Evolutionary conservation across 2,888 invertebrate genomes (phyloP).

Genomic region (Ethmia dodecea): DNA sequence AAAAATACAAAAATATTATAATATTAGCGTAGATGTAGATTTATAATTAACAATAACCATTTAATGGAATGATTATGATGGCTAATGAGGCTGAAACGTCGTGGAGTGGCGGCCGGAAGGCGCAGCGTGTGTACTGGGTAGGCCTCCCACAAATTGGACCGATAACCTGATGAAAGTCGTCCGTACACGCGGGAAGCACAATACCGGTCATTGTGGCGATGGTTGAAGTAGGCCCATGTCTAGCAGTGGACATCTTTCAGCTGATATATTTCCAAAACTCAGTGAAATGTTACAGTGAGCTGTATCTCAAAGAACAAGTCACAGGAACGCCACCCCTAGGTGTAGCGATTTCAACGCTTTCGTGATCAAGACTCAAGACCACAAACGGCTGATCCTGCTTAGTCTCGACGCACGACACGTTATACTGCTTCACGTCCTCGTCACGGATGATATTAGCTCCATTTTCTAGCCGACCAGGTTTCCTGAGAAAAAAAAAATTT

Average conservation of each 20-base stretch:
- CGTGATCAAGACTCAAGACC: conserved; percentile 17
- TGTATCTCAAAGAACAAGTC: conserved; percentile 23
- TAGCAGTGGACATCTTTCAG: background rate
- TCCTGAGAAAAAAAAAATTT: conserved; percentile 13
- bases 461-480: conserved; percentile 1
- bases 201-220: background rate
- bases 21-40: too few species aligned
- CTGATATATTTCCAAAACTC: background rate
- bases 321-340: conserved; percentile 23
- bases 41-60: too few species aligned
- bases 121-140: background rate
- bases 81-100: background rate
- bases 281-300: background rate
- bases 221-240: background rate
- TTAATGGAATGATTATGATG: too few species aligned
- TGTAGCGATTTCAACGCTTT: conserved; percentile 14
- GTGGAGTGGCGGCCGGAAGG: background rate
- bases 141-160: background rate
- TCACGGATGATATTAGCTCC: background rate
- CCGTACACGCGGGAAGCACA: background rate
- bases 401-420: conserved; percentile 13
- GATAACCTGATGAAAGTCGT: background rate
- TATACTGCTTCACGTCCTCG: background rate
- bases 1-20: too few species aligned
- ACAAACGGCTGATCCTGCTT: conserved; percentile 20